phyloP scores from a whole-genome alignment of 2,888 invertebrate genomes.

The Trichogramma dendrolimi region DNA sequence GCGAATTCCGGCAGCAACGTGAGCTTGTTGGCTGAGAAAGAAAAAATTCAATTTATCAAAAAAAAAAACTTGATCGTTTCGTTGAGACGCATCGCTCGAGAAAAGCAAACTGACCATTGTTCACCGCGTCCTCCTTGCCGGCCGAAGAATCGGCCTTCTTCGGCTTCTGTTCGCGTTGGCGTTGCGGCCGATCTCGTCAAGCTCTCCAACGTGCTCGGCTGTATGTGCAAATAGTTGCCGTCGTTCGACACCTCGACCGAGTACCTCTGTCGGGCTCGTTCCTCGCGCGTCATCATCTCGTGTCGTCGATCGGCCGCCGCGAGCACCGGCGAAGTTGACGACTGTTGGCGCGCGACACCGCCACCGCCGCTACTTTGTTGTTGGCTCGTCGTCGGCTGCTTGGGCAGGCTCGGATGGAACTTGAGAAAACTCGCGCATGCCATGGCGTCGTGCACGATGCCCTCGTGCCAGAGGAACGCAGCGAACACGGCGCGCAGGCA shows the following conservation, averaged over 20 bases:
- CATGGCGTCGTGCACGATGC: conserved; percentile 96
- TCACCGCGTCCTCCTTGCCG: conserved; percentile 13
- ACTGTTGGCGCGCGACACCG: conserved; percentile 63
- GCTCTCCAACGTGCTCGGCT: conserved; percentile 73
- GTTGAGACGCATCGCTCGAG: too few species aligned
- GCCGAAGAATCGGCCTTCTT: conserved; percentile 49
- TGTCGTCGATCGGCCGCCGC: conserved; percentile 1
- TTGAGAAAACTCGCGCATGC: conserved; percentile 95
- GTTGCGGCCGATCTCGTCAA: conserved; percentile 75
- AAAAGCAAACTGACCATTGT: not conserved
- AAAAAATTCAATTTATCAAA: not conserved
- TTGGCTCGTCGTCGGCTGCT: conserved; percentile 52
- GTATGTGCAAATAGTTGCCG: conserved; percentile 71
- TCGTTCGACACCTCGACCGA: conserved; percentile 78
- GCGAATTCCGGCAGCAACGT: conserved; percentile 56
- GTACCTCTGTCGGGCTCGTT: conserved; percentile 72
- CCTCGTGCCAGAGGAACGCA: conserved; percentile 95
- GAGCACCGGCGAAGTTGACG: conserved; percentile 38
- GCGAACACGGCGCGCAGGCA: conserved; percentile 92
- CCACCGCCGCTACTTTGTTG: conserved; percentile 55
- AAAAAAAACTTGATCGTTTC: not conserved
- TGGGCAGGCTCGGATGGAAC: conserved; percentile 83
- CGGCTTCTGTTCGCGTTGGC: conserved; percentile 71
- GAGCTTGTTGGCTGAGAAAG: conserved; percentile 38
- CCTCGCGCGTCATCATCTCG: conserved; percentile 57